Evolutionary conservation across 2,888 invertebrate genomes (phyloP), one percentile per base, ranked within the genome.

Genomic region (Zygaena filipendulae): DNA sequence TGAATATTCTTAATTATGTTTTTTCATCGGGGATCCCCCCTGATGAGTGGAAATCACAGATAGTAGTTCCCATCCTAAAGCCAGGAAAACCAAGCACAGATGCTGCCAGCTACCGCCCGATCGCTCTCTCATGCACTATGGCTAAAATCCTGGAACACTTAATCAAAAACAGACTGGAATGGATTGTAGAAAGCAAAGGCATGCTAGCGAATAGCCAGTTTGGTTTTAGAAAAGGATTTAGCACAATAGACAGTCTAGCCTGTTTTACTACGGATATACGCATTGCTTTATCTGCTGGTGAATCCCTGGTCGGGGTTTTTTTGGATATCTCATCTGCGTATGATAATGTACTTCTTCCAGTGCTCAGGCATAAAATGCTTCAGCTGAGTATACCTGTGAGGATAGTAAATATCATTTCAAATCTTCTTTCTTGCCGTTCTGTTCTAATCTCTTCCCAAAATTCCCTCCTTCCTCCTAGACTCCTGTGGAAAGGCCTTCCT

Each of bases 161-260:
- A 1, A 32, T 46, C 1, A 45, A 47, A 32, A 37, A 37, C 9
- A 21, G 44, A 5, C 22, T 47, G 1, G 40, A 49, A 27, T 47
- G 45, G 46, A 34, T 35, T 4, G 5, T 42, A 1, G 47, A 48
- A 32, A 39, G 22, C 21, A 20, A 25, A 5, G 19, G 20, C 0
- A 3, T 43, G 1, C 19, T 45, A 2, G 18, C 38, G 4, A 35
- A 33, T 3, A 23, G 23, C 2, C 45, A 48, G 16, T 47, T 30
- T 27, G 44, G 49, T 1, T 49, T 53, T 26, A 27, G 51, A 3
- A 42, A 39, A 16, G 45, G 48, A 0, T 36, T 30, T 26, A 32
- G 44, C 4, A 49, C 52, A 0, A 22, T 45, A 5, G 48, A 47
- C 21, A 51, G 46, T 4, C 20, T 52, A 3, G 23, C 38, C 4